Evolutionary conservation across 2,888 invertebrate genomes (phyloP).

Genomic region (Drosophila niveifrons): DNA sequence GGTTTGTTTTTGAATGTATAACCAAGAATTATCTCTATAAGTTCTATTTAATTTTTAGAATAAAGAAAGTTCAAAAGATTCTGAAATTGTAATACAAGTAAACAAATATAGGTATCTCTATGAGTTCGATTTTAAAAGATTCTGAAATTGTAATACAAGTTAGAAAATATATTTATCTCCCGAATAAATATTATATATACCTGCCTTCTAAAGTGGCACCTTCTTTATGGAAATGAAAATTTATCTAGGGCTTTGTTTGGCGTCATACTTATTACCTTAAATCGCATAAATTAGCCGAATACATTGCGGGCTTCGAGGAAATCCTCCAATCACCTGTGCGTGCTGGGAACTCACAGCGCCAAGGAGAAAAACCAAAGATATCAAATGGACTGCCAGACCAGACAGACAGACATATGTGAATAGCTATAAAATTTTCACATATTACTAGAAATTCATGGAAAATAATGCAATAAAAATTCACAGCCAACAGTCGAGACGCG

Average conservation of each 20-base stretch:
- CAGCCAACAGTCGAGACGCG: constrained; percentile 59
- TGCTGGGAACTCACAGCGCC: constrained; percentile 25
- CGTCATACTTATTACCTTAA: constrained; percentile 36
- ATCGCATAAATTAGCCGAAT: constrained; percentile 64
- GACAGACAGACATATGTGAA: constrained; percentile 42
- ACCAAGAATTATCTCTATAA: too few relatives aligned
- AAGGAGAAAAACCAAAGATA: constrained; percentile 16
- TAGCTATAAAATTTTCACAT: constrained; percentile 73
- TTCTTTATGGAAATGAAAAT: constrained; percentile 51
- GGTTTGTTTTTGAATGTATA: too few relatives aligned
- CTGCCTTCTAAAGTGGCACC: neutral
- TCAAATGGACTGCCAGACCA: constrained; percentile 8
- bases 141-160: neutral
- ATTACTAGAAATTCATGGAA: constrained; percentile 83
- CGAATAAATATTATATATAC: neutral
- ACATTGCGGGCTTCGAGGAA: constrained; percentile 7
- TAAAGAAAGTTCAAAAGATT: too few relatives aligned
- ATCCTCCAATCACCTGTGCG: constrained; percentile 51
- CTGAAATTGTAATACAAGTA: too few relatives aligned
- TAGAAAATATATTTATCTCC: neutral
- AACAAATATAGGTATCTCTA: too few relatives aligned
- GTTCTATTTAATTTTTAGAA: too few relatives aligned
- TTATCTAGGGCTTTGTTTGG: constrained; percentile 34
- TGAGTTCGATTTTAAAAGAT: too few relatives aligned
- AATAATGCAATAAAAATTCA: constrained; percentile 85